phyloP scores from a whole-genome alignment of 2,888 invertebrate genomes.

The Petrolisthes manimaculis region DNA sequence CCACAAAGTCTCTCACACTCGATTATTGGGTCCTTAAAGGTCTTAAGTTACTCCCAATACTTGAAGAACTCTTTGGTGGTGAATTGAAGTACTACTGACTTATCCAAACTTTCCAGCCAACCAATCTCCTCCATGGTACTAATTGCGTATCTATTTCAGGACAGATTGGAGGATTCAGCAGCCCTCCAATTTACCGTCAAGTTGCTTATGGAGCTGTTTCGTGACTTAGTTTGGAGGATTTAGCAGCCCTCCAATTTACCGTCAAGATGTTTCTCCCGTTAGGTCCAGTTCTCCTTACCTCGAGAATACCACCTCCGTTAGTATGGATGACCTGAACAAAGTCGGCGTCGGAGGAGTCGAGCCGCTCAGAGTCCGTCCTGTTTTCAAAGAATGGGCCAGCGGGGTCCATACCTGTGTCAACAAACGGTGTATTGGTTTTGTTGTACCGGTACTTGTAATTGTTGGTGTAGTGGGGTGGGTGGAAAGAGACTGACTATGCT shows the following conservation, averaged over 20 bases:
- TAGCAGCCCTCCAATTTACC: too few relatives aligned
- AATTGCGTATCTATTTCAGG: not conserved
- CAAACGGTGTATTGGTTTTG: not conserved
- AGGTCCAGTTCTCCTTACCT: not conserved
- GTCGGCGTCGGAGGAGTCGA: conserved; percentile 33
- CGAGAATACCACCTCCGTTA: conserved; percentile 22
- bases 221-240: too few relatives aligned
- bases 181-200: not conserved
- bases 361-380: conserved; percentile 2
- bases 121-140: not conserved
- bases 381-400: conserved; percentile 31
- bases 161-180: not conserved
- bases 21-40: too few relatives aligned
- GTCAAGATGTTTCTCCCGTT: not conserved
- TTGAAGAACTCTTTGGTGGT: too few relatives aligned
- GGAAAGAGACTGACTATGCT: too few relatives aligned
- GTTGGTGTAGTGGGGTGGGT: too few relatives aligned
- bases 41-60: too few relatives aligned
- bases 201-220: not conserved
- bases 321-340: conserved; percentile 55
- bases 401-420: conserved; percentile 32
- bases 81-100: too few relatives aligned
- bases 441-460: too few relatives aligned
- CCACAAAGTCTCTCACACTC: too few relatives aligned
- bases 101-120: too few relatives aligned